A percentile compares a stretch with the other conserved stretches of the same genome.
These are phyloP conservation scores for Darevskia nairensis DNA, from an alignment of 2,797 vertebrate species.

Conservation along the genomic window DNA sequence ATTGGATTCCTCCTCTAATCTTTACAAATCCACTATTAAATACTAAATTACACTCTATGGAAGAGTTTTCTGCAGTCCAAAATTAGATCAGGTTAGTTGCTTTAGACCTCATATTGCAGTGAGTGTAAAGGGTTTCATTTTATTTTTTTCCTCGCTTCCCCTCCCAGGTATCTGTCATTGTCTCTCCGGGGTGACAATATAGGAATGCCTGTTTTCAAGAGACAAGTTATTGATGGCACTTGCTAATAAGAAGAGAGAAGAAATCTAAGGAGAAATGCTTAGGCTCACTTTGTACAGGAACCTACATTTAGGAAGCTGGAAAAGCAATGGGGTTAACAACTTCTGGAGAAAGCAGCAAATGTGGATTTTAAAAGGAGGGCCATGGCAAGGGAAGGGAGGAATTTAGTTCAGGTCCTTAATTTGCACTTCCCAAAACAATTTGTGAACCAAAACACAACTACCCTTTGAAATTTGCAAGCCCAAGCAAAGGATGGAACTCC, in stretches of 20 bases:
- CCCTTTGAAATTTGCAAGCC: no score
- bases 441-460: no score
- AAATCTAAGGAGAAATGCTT: slow-evolving; percentile 57
- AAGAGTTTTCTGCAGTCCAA: slow-evolving; percentile 55
- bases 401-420: no score
- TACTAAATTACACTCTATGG: slow-evolving; percentile 55
- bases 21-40: slow-evolving; percentile 61
- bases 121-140: slow-evolving; percentile 31
- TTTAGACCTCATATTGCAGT: slow-evolving; percentile 34
- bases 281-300: slow-evolving; percentile 46
- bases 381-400: no score
- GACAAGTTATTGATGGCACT: slow-evolving; percentile 59
- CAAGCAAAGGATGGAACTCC: background rate
- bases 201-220: slow-evolving; percentile 63
- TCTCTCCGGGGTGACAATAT: slow-evolving; percentile 7
- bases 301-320: slow-evolving; percentile 52
- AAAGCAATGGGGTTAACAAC: slow-evolving; percentile 59
- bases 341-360: slow-evolving; percentile 63
- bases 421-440: no score
- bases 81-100: slow-evolving; percentile 67
- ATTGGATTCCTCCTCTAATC: slow-evolving; percentile 57
- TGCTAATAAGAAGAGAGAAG: slow-evolving; percentile 53
- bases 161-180: slow-evolving; percentile 41
- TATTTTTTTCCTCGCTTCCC: slow-evolving; percentile 23
- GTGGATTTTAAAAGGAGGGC: no score